phyloP scores from a whole-genome alignment of 2,888 invertebrate species.

The Pinctada fucata region DNA sequence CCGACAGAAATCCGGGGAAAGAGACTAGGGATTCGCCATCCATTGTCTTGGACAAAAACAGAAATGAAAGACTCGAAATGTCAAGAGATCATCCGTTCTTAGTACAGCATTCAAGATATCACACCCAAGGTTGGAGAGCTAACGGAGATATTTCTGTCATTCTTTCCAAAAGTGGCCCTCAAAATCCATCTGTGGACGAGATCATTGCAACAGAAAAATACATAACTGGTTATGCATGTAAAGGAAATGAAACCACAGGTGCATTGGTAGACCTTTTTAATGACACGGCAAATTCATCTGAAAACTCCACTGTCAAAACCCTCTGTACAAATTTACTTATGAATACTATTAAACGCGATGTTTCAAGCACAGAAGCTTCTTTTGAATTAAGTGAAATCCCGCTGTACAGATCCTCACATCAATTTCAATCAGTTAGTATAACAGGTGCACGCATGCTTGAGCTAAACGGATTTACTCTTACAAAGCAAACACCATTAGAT shows the following conservation, averaged over 20 bases:
- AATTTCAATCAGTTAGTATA: constrained; percentile 38
- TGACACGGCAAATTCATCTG: no score
- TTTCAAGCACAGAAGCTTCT: constrained; percentile 34
- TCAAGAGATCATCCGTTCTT: constrained; percentile 51
- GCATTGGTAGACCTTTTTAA: constrained; percentile 45
- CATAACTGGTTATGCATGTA: no score
- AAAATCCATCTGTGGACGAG: constrained; percentile 48
- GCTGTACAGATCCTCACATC: constrained; percentile 34
- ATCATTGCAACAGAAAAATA: constrained; percentile 49
- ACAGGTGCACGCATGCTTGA: constrained; percentile 18
- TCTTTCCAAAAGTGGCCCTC: constrained; percentile 45
- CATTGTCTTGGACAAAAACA: constrained; percentile 50
- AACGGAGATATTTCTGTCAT: constrained; percentile 54
- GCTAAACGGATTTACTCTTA: not conserved
- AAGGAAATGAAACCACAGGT: constrained; percentile 51
- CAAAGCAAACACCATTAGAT: constrained; percentile 10
- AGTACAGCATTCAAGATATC: constrained; percentile 51
- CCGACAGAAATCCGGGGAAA: constrained; percentile 22
- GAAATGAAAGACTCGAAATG: constrained; percentile 52
- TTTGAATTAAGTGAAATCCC: constrained; percentile 31
- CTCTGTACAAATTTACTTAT: constrained; percentile 35
- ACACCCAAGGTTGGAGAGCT: constrained; percentile 51
- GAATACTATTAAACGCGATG: constrained; percentile 39
- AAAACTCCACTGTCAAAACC: constrained; percentile 27
- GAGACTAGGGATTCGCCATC: constrained; percentile 28